phyloP scores from a whole-genome alignment of 2,113 vertebrate genomes.

The Arvicanthis niloticus region DNA sequence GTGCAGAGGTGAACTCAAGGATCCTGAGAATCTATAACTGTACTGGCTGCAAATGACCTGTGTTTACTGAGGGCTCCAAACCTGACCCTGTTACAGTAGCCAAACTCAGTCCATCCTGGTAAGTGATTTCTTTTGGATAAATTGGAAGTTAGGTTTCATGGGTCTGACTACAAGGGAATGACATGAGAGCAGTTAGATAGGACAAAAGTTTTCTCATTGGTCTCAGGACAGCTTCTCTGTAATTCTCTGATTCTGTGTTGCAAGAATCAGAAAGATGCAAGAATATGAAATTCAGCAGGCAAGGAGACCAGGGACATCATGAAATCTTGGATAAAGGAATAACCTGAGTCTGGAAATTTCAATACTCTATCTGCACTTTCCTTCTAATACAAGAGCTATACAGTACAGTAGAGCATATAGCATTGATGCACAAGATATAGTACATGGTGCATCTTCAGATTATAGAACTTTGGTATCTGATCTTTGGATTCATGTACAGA shows the following conservation, averaged over 20 bases:
- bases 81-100: too few species aligned
- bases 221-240: neutral
- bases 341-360: too few species aligned
- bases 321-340: neutral
- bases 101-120: neutral
- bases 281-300: neutral
- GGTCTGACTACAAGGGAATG: too few species aligned
- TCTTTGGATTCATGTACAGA: neutral
- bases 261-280: too few species aligned
- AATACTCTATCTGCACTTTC: neutral
- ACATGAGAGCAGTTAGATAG: neutral
- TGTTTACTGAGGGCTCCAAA: neutral
- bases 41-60: rapidly evolving
- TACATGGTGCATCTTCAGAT: neutral
- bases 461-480: neutral
- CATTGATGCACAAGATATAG: neutral
- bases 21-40: neutral
- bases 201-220: neutral
- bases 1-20: neutral
- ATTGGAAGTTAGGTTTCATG: neutral
- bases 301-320: neutral
- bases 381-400: neutral
- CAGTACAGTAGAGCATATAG: neutral
- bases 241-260: neutral
- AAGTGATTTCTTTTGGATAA: neutral